These are phyloP conservation scores for Allacma fusca DNA, from an alignment of 2,888 invertebrate species.

Conservation along the genomic window DNA sequence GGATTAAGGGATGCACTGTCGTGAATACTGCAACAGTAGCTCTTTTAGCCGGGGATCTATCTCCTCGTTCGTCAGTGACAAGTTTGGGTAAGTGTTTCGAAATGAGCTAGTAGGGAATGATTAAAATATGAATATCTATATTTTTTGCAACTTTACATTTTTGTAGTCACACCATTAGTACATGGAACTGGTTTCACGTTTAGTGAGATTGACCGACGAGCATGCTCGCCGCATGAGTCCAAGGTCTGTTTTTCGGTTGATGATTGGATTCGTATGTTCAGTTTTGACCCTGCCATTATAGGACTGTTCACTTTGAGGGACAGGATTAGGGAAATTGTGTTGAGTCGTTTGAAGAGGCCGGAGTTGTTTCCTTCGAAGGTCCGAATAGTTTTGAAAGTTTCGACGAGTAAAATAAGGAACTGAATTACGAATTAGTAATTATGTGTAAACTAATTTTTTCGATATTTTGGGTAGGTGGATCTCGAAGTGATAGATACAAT, in stretches of 20 bases:
- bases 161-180: not conserved
- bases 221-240: not conserved
- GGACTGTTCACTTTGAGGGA: not conserved
- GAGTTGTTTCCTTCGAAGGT: constrained; percentile 19
- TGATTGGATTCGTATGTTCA: not conserved
- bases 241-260: constrained; percentile 5
- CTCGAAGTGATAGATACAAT: constrained; percentile 41
- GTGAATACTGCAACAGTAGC: constrained; percentile 83
- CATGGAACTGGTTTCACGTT: too few relatives aligned
- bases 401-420: too few relatives aligned
- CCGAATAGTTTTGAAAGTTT: too few relatives aligned
- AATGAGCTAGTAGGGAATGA: constrained; percentile 2
- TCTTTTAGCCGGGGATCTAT: constrained; percentile 72
- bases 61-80: not conserved
- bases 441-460: too few relatives aligned
- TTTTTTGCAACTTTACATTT: not conserved
- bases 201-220: not conserved
- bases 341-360: constrained; percentile 21
- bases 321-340: not conserved
- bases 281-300: not conserved
- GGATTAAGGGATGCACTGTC: constrained; percentile 77
- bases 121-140: not conserved
- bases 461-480: constrained; percentile 46
- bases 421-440: too few relatives aligned
- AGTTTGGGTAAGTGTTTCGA: not conserved